These are phyloP conservation scores for Clarias macrocephalus DNA, from an alignment of 2,113 vertebrate genomes.

Conservation along the genomic window DNA sequence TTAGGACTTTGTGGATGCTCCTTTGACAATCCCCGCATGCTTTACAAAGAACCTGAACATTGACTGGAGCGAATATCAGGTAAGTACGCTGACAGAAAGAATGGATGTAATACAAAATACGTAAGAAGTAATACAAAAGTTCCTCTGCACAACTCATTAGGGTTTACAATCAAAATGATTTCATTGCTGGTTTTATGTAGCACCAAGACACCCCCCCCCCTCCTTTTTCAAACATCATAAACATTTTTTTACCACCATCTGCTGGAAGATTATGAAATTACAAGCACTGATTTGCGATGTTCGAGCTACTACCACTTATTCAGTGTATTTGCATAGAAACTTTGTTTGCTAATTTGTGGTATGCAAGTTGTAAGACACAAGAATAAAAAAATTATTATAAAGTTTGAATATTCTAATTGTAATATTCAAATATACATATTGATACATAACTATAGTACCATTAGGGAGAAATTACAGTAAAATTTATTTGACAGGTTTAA, in stretches of 20 bases:
- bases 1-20: constrained; percentile 96
- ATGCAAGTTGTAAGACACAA: not conserved
- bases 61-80: constrained; percentile 97
- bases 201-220: not conserved
- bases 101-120: not conserved
- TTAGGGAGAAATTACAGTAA: not conserved
- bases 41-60: constrained; percentile 89
- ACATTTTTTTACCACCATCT: constrained; percentile 53
- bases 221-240: not conserved
- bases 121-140: not conserved
- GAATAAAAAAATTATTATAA: not conserved
- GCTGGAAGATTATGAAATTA: constrained; percentile 47
- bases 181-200: not conserved
- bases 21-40: constrained; percentile 87
- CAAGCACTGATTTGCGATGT: not conserved
- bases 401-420: not conserved
- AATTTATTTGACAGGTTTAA: not conserved
- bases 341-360: not conserved
- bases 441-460: not conserved
- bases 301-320: not conserved
- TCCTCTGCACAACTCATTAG: not conserved
- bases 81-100: constrained; percentile 49
- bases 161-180: not conserved
- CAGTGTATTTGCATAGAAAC: not conserved
- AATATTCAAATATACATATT: not conserved